Conservation (phyloP, 1,140 invertebrate species). For the Drosophila lowei region DNA sequence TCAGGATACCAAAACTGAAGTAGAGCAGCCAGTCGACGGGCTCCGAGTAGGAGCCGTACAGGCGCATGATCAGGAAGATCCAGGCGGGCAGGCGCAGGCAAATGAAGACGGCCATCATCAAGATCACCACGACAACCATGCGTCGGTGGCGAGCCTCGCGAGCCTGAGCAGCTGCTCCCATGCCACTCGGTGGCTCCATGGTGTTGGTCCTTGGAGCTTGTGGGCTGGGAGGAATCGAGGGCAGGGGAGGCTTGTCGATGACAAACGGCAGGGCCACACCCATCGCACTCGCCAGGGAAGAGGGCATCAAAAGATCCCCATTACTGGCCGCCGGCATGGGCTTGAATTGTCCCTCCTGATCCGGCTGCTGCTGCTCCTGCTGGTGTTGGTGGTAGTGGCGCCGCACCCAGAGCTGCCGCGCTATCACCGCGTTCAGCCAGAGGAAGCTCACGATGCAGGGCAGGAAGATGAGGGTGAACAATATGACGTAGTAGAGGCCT, state of each 20-base stretch:
- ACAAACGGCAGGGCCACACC: slow-evolving; percentile 51
- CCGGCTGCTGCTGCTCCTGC: slow-evolving; percentile 35
- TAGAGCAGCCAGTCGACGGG: slow-evolving; percentile 83
- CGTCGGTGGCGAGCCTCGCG: slow-evolving; percentile 83
- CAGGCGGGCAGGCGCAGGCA: slow-evolving; percentile 84
- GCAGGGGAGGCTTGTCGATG: slow-evolving; percentile 1
- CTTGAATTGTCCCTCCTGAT: slow-evolving; percentile 20
- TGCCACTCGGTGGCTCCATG: too few relatives aligned
- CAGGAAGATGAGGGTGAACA: slow-evolving; percentile 84
- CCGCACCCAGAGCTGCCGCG: slow-evolving; percentile 83
- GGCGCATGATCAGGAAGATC: slow-evolving; percentile 83
- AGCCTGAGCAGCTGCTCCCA: slow-evolving; percentile 20
- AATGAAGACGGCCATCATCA: slow-evolving; percentile 84
- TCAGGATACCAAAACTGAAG: slow-evolving; percentile 83
- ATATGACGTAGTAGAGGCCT: slow-evolving; percentile 78
- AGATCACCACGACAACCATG: slow-evolving; percentile 84
- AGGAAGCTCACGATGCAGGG: slow-evolving; percentile 84
- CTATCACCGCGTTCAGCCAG: slow-evolving; percentile 84
- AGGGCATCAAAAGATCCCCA: slow-evolving; percentile 45
- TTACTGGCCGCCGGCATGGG: slow-evolving; percentile 1
- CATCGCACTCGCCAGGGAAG: slow-evolving; percentile 47
- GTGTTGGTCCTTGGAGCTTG: not conserved
- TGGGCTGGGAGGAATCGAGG: not conserved
- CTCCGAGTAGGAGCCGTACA: slow-evolving; percentile 68
- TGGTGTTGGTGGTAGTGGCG: slow-evolving; percentile 53